Evolutionary conservation across 2,888 invertebrate species (phyloP).

Genomic region (Drosophila atroscutellata): DNA sequence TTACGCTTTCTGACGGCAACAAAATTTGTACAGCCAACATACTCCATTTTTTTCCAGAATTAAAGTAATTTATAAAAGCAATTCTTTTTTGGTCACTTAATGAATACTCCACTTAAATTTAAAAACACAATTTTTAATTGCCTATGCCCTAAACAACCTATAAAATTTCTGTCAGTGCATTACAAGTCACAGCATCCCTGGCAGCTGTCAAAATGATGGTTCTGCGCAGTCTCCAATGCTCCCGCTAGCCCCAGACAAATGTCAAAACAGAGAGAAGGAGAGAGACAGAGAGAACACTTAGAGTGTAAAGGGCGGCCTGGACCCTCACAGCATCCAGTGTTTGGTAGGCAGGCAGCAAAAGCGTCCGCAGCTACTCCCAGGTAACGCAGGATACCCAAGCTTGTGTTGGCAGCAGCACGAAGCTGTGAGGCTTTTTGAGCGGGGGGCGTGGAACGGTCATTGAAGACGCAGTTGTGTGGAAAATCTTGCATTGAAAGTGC

Average conservation of each 20-base stretch:
- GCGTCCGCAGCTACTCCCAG: slow-evolving; percentile 46
- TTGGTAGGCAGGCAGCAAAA: slow-evolving; percentile 50
- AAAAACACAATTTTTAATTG: not conserved
- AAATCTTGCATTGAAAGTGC: slow-evolving; percentile 65
- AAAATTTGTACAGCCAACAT: not conserved
- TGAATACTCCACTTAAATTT: not conserved
- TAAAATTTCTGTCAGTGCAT: slow-evolving; percentile 18
- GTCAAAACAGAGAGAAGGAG: slow-evolving; percentile 47
- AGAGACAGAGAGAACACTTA: slow-evolving; percentile 1
- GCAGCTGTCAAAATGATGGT: slow-evolving; percentile 38
- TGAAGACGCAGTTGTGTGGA: slow-evolving; percentile 49
- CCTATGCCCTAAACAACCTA: accelerated
- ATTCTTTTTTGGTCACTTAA: not conserved
- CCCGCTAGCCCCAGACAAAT: slow-evolving; percentile 25
- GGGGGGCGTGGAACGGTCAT: not conserved
- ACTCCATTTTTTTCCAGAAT: not conserved
- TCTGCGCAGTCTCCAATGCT: slow-evolving; percentile 42
- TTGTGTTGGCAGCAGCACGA: not conserved
- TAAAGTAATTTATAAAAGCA: not conserved
- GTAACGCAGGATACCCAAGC: slow-evolving; percentile 11
- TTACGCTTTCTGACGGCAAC: no score
- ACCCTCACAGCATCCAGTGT: slow-evolving; percentile 69
- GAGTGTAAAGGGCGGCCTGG: slow-evolving; percentile 35
- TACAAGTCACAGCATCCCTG: slow-evolving; percentile 65
- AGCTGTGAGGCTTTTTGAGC: not conserved